Evolutionary conservation across 2,888 invertebrate genomes (phyloP).

Genomic region (Pterostichus niger): DNA sequence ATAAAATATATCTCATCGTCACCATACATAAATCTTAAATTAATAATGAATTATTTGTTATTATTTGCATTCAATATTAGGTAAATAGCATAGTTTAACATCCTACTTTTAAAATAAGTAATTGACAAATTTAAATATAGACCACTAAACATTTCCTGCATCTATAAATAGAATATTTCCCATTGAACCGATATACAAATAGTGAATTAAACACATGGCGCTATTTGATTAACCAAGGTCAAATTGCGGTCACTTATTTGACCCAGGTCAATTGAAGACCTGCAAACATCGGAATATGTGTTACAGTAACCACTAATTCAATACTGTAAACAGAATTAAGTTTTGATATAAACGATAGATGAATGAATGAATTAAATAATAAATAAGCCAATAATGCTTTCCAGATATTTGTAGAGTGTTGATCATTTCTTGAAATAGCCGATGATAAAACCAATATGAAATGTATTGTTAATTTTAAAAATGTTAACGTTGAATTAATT

Average conservation of each 20-base stretch:
- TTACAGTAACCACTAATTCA: constrained; percentile 61
- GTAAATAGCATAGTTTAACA: no score
- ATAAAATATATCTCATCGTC: no score
- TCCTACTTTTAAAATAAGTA: no score
- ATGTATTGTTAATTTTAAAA: constrained; percentile 61
- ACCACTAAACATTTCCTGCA: neutral
- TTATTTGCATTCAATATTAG: no score
- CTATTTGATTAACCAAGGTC: constrained; percentile 64
- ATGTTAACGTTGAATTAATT: constrained; percentile 52
- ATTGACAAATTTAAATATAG: constrained; percentile 22
- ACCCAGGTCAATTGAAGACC: constrained; percentile 64
- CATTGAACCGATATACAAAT: constrained; percentile 12
- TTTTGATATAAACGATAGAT: constrained; percentile 42
- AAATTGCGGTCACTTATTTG: constrained; percentile 61
- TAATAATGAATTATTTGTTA: no score
- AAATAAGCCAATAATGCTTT: constrained; percentile 51
- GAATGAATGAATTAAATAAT: constrained; percentile 28
- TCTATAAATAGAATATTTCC: constrained; percentile 51
- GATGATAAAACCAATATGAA: constrained; percentile 58
- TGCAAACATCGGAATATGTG: constrained; percentile 59
- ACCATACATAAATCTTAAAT: no score
- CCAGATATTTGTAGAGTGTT: constrained; percentile 48
- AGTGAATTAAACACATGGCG: constrained; percentile 56
- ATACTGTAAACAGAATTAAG: constrained; percentile 59
- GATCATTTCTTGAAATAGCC: constrained; percentile 65